These are phyloP conservation scores for Achlya flavicornis DNA, from an alignment of 2,888 invertebrate genomes.

Conservation along the genomic window DNA sequence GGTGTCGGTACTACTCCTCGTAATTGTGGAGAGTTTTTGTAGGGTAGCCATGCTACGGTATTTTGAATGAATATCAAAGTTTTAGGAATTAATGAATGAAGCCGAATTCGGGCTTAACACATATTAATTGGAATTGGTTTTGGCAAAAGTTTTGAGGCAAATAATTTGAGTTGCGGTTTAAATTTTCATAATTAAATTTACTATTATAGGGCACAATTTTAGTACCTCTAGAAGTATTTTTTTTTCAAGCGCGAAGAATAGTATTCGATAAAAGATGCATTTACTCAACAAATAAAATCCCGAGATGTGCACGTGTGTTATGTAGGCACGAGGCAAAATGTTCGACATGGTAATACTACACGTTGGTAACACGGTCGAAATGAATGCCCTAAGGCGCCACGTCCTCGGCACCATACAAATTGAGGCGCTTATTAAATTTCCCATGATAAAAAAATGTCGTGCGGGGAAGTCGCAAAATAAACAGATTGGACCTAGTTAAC, in stretches of 20 bases:
- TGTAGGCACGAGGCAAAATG: neutral
- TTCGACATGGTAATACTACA: constrained; percentile 25
- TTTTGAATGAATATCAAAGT: neutral
- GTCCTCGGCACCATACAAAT: constrained; percentile 31
- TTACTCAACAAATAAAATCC: neutral
- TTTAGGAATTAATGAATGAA: neutral
- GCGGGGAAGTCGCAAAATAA: constrained; percentile 26
- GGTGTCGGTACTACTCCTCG: neutral
- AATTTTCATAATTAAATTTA: too few relatives aligned
- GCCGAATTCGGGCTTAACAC: too few relatives aligned
- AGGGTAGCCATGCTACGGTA: neutral
- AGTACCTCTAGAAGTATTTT: too few relatives aligned
- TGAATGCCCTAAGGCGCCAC: constrained; percentile 34
- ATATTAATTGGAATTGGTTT: neutral
- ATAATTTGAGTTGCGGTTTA: too few relatives aligned
- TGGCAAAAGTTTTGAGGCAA: too few relatives aligned
- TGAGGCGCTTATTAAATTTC: constrained; percentile 48
- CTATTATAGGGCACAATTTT: too few relatives aligned
- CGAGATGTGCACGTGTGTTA: neutral
- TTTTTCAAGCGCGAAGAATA: too few relatives aligned
- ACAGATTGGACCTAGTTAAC: constrained; percentile 19
- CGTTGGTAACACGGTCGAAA: constrained; percentile 13
- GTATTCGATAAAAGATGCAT: neutral
- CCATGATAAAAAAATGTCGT: constrained; percentile 42
- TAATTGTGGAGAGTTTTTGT: constrained; percentile 9